Percentiles rank a stretch among this genome's conserved stretches.
phyloP scores from a whole-genome alignment of 92 coral and sea anemone genomes.

The Bergia puertoricense region DNA sequence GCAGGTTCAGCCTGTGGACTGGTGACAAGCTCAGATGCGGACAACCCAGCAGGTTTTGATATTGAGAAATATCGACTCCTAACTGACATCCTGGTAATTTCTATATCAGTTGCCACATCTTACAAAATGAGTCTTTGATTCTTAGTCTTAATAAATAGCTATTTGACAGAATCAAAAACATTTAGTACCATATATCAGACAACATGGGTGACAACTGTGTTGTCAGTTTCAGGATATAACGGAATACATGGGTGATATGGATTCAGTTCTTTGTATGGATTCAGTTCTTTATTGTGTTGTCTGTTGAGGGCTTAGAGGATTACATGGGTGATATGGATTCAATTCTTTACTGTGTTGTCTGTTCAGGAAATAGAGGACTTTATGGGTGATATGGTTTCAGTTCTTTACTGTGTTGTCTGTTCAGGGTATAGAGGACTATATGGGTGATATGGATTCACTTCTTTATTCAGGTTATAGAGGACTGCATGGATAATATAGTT shows the following conservation, averaged over 20 bases:
- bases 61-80: slow-evolving; percentile 78
- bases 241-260: not conserved
- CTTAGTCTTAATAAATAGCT: not conserved
- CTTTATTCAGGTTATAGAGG: too few species aligned
- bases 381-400: too few species aligned
- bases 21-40: slow-evolving; percentile 80
- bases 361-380: slow-evolving; percentile 65
- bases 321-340: too few species aligned
- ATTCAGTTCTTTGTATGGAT: too few species aligned
- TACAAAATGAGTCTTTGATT: not conserved
- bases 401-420: too few species aligned
- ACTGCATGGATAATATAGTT: too few species aligned
- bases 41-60: slow-evolving; percentile 67
- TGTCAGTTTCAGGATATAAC: slow-evolving; percentile 63
- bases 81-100: slow-evolving; percentile 90
- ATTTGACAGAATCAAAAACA: not conserved
- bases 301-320: not conserved
- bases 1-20: slow-evolving; percentile 97
- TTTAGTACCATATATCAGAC: too few species aligned
- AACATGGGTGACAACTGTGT: too few species aligned
- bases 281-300: not conserved
- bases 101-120: not conserved
- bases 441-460: too few species aligned
- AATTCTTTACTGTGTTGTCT: too few species aligned
- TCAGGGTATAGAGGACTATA: slow-evolving; percentile 67